A percentile compares a stretch with the other conserved stretches of the same genome.
These are phyloP conservation scores for Reinhardtius hippoglossoides DNA, from an alignment of 2,113 vertebrate species.

Conservation along the genomic window DNA sequence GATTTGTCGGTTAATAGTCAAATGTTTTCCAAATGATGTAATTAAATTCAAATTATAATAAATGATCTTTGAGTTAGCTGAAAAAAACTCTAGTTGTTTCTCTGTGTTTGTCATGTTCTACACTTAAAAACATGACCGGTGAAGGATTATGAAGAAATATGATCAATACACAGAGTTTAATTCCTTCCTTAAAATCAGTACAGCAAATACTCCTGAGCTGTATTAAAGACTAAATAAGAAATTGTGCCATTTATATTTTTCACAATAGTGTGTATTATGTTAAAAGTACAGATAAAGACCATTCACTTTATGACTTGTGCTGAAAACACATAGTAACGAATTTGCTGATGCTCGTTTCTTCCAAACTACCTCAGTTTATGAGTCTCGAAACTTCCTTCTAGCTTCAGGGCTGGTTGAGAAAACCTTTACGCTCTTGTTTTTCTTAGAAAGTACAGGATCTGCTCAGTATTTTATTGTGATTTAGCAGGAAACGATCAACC, in stretches of 20 bases:
- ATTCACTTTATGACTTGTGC: background rate
- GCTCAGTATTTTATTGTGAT: too few relatives aligned
- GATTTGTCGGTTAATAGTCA: too few relatives aligned
- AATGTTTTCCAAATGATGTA: too few relatives aligned
- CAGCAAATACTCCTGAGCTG: too few relatives aligned
- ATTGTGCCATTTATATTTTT: too few relatives aligned
- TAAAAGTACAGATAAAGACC: too few relatives aligned
- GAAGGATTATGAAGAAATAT: too few relatives aligned
- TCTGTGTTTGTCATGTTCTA: background rate
- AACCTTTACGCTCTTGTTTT: conserved; percentile 8
- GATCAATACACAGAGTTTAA: too few relatives aligned
- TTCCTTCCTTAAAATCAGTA: too few relatives aligned
- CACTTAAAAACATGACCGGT: background rate
- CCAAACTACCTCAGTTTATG: conserved; percentile 2
- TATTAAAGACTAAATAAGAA: too few relatives aligned
- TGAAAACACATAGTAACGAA: conserved; percentile 7
- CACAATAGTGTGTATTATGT: too few relatives aligned
- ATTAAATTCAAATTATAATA: background rate
- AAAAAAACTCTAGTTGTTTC: background rate
- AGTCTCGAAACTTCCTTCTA: conserved; percentile 14
- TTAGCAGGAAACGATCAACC: background rate
- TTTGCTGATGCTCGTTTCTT: background rate
- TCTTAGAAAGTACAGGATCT: background rate
- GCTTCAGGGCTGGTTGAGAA: conserved; percentile 6
- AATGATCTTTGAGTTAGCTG: background rate